Base-by-base conservation (phyloP, 1,140 invertebrate species). In the Mya arenaria region DNA sequence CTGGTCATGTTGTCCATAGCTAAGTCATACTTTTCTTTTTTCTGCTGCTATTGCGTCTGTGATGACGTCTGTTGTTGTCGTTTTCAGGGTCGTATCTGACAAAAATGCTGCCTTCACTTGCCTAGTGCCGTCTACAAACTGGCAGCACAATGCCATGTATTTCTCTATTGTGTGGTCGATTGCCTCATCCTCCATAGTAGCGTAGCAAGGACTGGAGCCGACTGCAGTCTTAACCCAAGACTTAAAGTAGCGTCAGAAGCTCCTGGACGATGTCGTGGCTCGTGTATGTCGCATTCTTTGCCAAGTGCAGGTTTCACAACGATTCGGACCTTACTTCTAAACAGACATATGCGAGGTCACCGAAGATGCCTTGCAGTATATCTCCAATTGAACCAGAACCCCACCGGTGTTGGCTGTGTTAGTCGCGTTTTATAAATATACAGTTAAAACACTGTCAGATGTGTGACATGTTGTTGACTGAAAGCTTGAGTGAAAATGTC, bases 251-350 rank as follows among this genome's bases (percentile, higher is more conserved):
- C 37, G 25, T 1, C 8, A 25, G 30, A 19, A 73, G 30, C 23
- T 73, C 44, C 32, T 55, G 44, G 8, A 73, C 2, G 36, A 58
- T 73, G 37, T 73, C 44, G 44, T 52, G 58, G 44, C 69, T 73
- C 17, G 66, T 44, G n/a, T n/a, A n/a, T n/a, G n/a, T n/a, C n/a
- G n/a, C n/a, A n/a, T n/a, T n/a, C n/a, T n/a, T n/a, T n/a, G n/a
- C n/a, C n/a, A n/a, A n/a, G n/a, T n/a, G n/a, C n/a, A n/a, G n/a
- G n/a, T n/a, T n/a, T n/a, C n/a, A n/a, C n/a, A n/a, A n/a, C n/a
- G n/a, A n/a, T n/a, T n/a, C n/a, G 17, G 3, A 74, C 5, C 28
- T 74, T 19, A 56, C 62, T 74, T n/a, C 62, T 74, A 15, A 5
- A 2, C 62, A 32, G 30, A 32, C 28, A 30, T 65, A 19, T n/a